Base-by-base conservation (phyloP, 2,888 invertebrate genomes). In the Pterostichus madidus region DNA sequence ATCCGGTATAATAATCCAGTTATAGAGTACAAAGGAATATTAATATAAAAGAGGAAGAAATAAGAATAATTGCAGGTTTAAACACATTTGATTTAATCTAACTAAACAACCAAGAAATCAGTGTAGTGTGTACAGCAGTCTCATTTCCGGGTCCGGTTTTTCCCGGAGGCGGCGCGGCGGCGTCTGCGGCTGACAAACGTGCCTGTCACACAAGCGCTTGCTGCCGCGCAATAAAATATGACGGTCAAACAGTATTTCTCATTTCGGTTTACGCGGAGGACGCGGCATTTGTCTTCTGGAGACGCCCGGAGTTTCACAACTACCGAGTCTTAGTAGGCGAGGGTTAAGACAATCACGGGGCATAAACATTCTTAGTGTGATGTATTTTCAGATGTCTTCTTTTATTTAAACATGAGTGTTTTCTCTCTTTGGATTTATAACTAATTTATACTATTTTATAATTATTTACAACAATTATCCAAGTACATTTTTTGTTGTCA, bases 221-320 rank as follows among this genome's bases (percentile, higher is more conserved):
- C 24, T 15, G 49, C 31, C 52, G 10, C n/a, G 39, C 75, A 75
- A 49, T 75, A 75, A 75, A 75, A 75, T 75, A 75, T 75, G 75
- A 75, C 75, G 75, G 75, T 75, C 75, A 75, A 73, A 75, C 52
- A 75, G 52, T 75, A 75, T 75, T 75, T 75, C 75, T 75, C 75
- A 52, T 75, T 75, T 75, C 52, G 75, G 75, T 75, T 75, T 75
- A 49, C 75, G 24, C 32, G 49, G 75, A 46, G 46, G 71, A 75
- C 75, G 24, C 32, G 24, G 52, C 49, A 75, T 75, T 75, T 75
- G 75, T 75, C 75, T 75, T 75, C 44, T 7, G 39, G 35, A 39
- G 31, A 64, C 24, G 44, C 71, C 10, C 15, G 5, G 59, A 59
- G 6, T 5, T 15, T 1, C 17, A 24, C 17, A 10, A 59, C 59